Percentiles rank a stretch among this genome's conserved stretches.
Conservation (phyloP, 2,113 vertebrate genomes). For the Plecturocebus donacophilus region DNA sequence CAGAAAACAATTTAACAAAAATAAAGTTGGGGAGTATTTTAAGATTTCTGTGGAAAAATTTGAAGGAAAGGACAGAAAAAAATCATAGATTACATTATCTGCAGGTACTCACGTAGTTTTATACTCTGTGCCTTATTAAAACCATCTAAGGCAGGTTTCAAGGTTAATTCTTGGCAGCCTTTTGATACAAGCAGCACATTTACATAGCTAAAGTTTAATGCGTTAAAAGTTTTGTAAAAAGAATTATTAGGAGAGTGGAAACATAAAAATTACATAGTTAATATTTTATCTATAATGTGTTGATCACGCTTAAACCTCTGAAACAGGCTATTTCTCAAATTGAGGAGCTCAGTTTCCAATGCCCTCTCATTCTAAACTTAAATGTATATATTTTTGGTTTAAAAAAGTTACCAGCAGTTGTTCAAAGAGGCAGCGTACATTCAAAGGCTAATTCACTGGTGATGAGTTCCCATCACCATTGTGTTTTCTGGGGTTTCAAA, state of each 20-base stretch:
- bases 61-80: conserved; percentile 45
- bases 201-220: conserved; percentile 49
- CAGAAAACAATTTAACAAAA: conserved; percentile 81
- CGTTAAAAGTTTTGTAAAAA: conserved; percentile 23
- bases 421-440: background rate
- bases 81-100: conserved; percentile 64
- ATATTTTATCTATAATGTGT: background rate
- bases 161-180: conserved; percentile 67
- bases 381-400: background rate
- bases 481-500: conserved; percentile 61
- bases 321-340: background rate
- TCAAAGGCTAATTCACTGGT: conserved; percentile 18
- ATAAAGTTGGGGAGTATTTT: conserved; percentile 73
- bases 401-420: background rate
- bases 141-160: conserved; percentile 65
- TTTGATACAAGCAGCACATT: conserved; percentile 50
- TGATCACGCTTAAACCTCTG: background rate
- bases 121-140: conserved; percentile 57
- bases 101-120: conserved; percentile 58
- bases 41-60: conserved; percentile 63
- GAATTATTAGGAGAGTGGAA: background rate
- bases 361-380: background rate
- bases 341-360: background rate
- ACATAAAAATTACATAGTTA: background rate
- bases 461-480: accelerated